Base-by-base conservation (phyloP, 30 jellyfish, hydroid and myxozoan genomes). In the Hydractinia symbiolongicarpus region DNA sequence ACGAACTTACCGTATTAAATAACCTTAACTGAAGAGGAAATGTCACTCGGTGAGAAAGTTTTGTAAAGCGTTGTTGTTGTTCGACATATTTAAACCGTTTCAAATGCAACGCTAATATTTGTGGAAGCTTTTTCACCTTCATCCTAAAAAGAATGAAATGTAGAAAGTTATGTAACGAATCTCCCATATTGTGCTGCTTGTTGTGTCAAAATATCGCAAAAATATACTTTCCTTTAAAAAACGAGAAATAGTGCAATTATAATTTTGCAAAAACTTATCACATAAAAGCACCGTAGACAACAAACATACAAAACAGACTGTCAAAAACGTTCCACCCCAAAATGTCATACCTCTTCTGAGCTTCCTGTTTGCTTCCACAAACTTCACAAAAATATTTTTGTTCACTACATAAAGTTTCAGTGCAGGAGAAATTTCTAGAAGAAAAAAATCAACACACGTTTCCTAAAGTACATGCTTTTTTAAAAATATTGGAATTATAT, bases 301-400 rank as follows among this genome's bases (percentile, higher is more conserved):
- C 69, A 58, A 11, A 58, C 69, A 58, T 16, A 58, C 69, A 58
- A 13, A 58, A 58, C 3, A 58, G 3, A 16, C 19, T 58, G 1
- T 58, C 19, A 58, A 58, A 58, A 3, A 58, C 69, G 19, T 58
- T 58, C 19, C 3, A 11, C 69, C 19, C 69, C 1, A 58, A 14
- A 73, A 14, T 53, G 1, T 11, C 64, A 61, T 73, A 86, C 97
- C 97, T 75, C 76, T 91, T 91, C 64, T 91, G 96, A 10, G 98
- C 98, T 79, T 91, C 98, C 70, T 91, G 98, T 61, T 91, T 91
- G 80, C 98, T 91, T 14, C 98, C 98, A 80, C 98, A 91, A 4
- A 86, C 96, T 73, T 91, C 98, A 72, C 98, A 91, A 73, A 86
- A 86, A 72, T 91, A 91, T 73, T 91, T 91, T 57, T 91, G 96